Evolutionary conservation across 2,888 invertebrate species (phyloP), one percentile per base, ranked within the genome.

Genomic region (Andrena bicolor): DNA sequence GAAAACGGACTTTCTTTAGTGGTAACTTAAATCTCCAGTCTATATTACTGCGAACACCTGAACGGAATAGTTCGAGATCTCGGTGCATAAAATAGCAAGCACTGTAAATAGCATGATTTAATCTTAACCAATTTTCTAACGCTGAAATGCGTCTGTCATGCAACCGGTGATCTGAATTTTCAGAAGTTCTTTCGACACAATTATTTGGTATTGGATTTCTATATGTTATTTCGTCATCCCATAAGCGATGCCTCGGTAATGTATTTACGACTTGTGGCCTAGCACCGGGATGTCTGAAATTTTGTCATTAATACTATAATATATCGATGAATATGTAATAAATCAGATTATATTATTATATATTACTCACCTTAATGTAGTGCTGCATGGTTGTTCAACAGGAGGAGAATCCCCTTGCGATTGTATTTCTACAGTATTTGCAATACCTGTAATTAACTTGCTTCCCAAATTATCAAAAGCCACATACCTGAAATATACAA

Each of bases 391-490:
- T 56, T 89, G 86, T 64, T 90, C 90, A 5, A 88, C 58, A 3
- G 90, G 88, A 61, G 87, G 85, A n/a, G 95, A 91, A 86, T 95
- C 95, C 95, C 95, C 95, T 87, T 95, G 94, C 8, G 95, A 94
- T 66, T 91, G 92, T 56, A 91, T 85, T 83, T 94, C 94, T 5
- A 95, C 94, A 69, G 94, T 94, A 91, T 96, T 97, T 1, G 97
- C 96, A 91, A 98, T 97, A 16, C 97, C 98, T 1, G 98, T 98
- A 90, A 97, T 97, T 58, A 98, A 94, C 94, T 97, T 97, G 90
- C 96, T 96, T 7, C 98, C 98, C 73, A 96, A 94, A 61, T 96
- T 96, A 93, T 98, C 98, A 93, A 98, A 98, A 48, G 97, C 96
- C 60, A 98, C 97, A 94, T 97, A 97, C 91, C 98, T 97, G 94